These are phyloP conservation scores for Mactromeris polynyma DNA, from an alignment of 2,888 invertebrate genomes.

Conservation along the genomic window DNA sequence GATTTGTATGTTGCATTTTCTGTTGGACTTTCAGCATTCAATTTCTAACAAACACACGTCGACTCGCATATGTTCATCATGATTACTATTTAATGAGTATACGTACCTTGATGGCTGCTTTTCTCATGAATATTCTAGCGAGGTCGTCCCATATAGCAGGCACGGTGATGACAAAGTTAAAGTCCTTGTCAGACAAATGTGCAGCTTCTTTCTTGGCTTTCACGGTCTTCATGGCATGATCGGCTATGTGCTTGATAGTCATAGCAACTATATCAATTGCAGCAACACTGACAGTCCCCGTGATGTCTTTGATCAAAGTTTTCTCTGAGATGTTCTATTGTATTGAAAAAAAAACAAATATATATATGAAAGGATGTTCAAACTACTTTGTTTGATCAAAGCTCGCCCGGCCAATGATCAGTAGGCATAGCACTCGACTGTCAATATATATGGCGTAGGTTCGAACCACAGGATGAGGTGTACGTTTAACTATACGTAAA, in stretches of 20 bases:
- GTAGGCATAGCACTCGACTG: no score
- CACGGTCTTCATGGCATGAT: not conserved
- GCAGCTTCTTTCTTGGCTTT: not conserved
- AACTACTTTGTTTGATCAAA: no score
- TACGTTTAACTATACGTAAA: no score
- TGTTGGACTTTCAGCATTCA: no score
- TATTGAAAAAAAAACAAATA: not conserved
- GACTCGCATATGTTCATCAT: no score
- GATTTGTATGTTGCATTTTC: no score
- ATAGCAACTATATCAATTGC: slow-evolving; percentile 7
- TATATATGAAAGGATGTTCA: no score
- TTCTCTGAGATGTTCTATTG: not conserved
- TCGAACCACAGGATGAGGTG: no score
- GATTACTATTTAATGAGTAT: no score
- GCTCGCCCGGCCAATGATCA: no score
- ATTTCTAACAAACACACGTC: no score
- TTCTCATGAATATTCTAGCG: slow-evolving; percentile 2
- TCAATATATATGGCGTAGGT: no score
- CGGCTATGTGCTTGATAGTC: not conserved
- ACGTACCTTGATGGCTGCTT: not conserved
- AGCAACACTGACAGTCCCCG: not conserved
- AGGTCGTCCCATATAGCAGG: slow-evolving; percentile 19
- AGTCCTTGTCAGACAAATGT: not conserved
- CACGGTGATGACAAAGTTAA: not conserved
- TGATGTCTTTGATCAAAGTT: not conserved